These are phyloP conservation scores for Tetramorium simillimum DNA, from an alignment of 1,140 invertebrate species.

Conservation along the genomic window DNA sequence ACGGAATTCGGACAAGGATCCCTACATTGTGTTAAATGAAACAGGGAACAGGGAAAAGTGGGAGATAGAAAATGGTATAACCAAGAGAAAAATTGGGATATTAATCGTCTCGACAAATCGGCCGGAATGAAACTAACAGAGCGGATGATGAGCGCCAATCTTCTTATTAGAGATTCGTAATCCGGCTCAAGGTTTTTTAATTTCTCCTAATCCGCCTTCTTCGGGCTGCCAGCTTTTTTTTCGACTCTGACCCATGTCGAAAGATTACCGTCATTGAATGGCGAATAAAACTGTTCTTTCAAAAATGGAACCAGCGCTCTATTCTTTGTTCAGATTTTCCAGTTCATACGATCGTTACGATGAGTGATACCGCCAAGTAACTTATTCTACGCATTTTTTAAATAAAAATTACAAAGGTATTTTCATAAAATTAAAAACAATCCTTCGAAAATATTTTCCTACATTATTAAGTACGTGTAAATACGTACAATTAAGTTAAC, in stretches of 20 bases:
- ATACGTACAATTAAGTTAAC: not conserved
- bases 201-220: constrained; percentile 52
- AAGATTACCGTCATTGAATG: constrained; percentile 52
- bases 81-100: constrained; percentile 24
- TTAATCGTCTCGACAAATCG: constrained; percentile 65
- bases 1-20: constrained; percentile 10
- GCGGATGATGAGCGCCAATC: constrained; percentile 69
- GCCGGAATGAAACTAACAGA: constrained; percentile 49
- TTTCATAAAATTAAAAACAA: not conserved
- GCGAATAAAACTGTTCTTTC: constrained; percentile 33
- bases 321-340: not conserved
- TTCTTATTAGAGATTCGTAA: constrained; percentile 68
- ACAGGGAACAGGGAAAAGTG: no score
- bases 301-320: constrained; percentile 10
- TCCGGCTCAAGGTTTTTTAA: constrained; percentile 65
- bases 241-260: not conserved
- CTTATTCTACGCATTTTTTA: not conserved
- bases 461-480: not conserved
- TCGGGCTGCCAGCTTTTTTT: constrained; percentile 40
- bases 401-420: not conserved
- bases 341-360: not conserved
- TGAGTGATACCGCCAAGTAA: not conserved
- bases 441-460: not conserved
- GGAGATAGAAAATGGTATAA: not conserved
- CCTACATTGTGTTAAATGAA: not conserved